Conservation (phyloP, 64 coral and sea anemone genomes). For the Porites lutea region DNA sequence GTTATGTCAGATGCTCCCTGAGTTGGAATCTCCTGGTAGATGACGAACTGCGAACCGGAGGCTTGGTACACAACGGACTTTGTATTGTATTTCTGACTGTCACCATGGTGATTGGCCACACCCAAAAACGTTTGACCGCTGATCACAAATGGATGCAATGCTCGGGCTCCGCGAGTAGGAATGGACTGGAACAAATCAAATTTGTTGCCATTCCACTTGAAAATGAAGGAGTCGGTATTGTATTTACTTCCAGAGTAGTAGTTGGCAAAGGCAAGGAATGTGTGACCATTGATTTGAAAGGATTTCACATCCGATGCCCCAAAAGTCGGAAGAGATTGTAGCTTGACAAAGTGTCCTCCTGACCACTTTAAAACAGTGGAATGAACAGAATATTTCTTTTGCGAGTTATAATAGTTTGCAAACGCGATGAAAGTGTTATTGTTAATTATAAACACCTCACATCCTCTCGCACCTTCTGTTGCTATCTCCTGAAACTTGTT, state of each 20-base stretch:
- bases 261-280: background rate
- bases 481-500: background rate
- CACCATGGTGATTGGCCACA: background rate
- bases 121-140: background rate
- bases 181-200: background rate
- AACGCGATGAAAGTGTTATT: background rate
- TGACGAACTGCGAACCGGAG: background rate
- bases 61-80: conserved; percentile 8
- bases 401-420: background rate
- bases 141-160: background rate
- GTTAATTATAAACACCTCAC: conserved; percentile 10
- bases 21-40: background rate
- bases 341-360: background rate
- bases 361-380: conserved; percentile 16
- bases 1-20: background rate
- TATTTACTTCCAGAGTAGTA: background rate
- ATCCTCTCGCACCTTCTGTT: background rate
- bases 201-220: background rate
- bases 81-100: background rate
- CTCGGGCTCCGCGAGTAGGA: background rate
- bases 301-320: background rate
- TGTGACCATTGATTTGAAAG: conserved; percentile 14
- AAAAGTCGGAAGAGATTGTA: background rate
- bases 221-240: background rate
- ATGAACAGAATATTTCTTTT: background rate